These are phyloP conservation scores for Rhineura floridana DNA, from an alignment of 2,113 vertebrate genomes.

Conservation along the genomic window DNA sequence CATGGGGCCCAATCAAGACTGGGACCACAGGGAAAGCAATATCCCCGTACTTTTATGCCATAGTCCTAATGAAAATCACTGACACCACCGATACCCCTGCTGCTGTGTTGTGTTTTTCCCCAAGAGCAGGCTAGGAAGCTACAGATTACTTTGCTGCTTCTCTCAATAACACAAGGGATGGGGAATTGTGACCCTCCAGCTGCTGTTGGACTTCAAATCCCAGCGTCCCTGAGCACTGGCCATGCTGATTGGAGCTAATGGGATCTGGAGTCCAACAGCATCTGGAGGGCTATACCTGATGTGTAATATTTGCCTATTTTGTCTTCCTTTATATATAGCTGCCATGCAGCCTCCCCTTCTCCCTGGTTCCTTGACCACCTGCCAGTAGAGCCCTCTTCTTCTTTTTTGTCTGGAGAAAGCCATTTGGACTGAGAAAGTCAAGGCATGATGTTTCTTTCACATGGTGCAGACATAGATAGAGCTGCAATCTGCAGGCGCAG, in stretches of 20 bases:
- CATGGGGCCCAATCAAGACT: neutral
- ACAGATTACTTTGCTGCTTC: neutral
- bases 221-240: too few relatives aligned
- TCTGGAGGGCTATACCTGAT: neutral
- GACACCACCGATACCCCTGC: neutral
- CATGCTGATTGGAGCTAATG: too few relatives aligned
- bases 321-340: neutral
- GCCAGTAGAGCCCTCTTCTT: neutral
- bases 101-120: too few relatives aligned
- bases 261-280: too few relatives aligned
- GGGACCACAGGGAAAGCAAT: neutral
- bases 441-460: neutral
- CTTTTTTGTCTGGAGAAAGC: neutral
- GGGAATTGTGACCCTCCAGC: too few relatives aligned
- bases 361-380: neutral
- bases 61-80: neutral
- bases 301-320: too few relatives aligned
- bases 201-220: too few relatives aligned
- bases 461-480: neutral
- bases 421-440: neutral
- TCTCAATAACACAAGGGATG: neutral
- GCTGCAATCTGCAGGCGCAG: neutral
- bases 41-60: too few relatives aligned
- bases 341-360: neutral
- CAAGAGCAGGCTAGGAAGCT: neutral